Percentiles rank a stretch among this genome's conserved stretches.
phyloP scores from a whole-genome alignment of 2,888 invertebrate genomes.

The Entomobrya multifasciata region DNA sequence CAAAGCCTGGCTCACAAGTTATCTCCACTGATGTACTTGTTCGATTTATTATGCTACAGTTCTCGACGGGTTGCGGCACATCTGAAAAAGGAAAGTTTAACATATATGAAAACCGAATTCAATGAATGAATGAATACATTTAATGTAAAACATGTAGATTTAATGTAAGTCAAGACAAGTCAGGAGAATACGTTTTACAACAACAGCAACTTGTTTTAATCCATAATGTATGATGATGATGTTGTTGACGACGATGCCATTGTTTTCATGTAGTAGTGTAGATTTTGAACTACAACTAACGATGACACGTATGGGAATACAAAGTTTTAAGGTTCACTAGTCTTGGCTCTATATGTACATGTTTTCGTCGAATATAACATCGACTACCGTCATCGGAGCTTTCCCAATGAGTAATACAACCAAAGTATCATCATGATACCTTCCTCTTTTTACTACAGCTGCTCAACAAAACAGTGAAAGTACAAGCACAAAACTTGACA shows the following conservation, averaged over 20 bases:
- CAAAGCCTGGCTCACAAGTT: slow-evolving; percentile 91
- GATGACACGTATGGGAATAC: not conserved
- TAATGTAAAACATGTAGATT: slow-evolving; percentile 28
- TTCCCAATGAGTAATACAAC: too few species aligned
- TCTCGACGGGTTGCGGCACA: slow-evolving; percentile 91
- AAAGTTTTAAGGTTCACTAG: not conserved
- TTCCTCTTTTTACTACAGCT: too few species aligned
- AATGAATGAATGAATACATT: slow-evolving; percentile 38
- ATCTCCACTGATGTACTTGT: slow-evolving; percentile 92
- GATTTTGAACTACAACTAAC: not conserved
- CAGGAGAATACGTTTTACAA: too few species aligned
- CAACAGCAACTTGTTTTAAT: slow-evolving; percentile 33
- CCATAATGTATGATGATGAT: slow-evolving; percentile 35
- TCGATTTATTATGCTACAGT: slow-evolving; percentile 92
- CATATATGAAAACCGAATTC: slow-evolving; percentile 15
- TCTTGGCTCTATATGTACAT: too few species aligned
- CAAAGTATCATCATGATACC: too few species aligned
- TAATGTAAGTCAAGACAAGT: not conserved
- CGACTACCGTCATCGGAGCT: too few species aligned
- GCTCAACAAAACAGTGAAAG: too few species aligned
- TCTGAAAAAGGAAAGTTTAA: slow-evolving; percentile 83
- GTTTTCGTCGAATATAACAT: too few species aligned
- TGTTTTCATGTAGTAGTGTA: slow-evolving; percentile 3
- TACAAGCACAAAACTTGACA: slow-evolving; percentile 40
- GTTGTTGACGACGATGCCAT: slow-evolving; percentile 21